Evolutionary conservation across 64 coral and sea anemone species (phyloP), one percentile per base, ranked within the genome.

Genomic region (Acropora yongei): DNA sequence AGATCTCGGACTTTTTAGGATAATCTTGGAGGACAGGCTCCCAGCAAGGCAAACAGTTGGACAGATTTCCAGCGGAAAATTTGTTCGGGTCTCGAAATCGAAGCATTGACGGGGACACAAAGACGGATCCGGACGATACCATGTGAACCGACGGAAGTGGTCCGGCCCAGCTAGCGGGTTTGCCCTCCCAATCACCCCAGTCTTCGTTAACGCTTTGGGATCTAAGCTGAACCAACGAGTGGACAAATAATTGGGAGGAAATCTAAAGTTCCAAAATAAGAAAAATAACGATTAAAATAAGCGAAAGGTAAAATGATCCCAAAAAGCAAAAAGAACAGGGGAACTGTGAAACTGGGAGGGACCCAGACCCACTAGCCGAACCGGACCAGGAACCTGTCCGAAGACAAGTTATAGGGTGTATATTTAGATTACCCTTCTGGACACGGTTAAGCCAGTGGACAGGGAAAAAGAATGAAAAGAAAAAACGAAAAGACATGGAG

Each of bases 351-450:
- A 55, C 50, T 55, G 83, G 83, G 45, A 50, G 67, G 83, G 83
- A n/a, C 67, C 1, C 43, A n/a, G 14, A 39, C 83, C 83, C 50
- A 86, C 83, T 86, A 86, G 61, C 67, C 17, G 47, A 73, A 39
- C 83, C 45, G 43, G 71, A 87, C 85, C 85, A 87, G 72, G 71
- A 86, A 75, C 85, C 68, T 47, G 47, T 71, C 85, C 72, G 43
- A 87, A 75, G 49, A 71, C 85, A 86, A 75, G 85, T 50, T 87
- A 87, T 87, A 87, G 83, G 83, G 83, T 85, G 30, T 39, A 47
- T 47, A 47, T 86, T 86, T 42, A 86, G 83, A 47, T 74, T 74
- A 30, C 30, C 30, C 30, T 30, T 30, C 30, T 30, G 30, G 30
- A 30, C 30, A 30, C 30, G 30, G 30, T 30, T 30, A 30, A 30